Percentiles rank a stretch among this genome's conserved stretches.
These are phyloP conservation scores for Malurus splendens DNA, from an alignment of 2,797 vertebrate species.

Conservation along the genomic window DNA sequence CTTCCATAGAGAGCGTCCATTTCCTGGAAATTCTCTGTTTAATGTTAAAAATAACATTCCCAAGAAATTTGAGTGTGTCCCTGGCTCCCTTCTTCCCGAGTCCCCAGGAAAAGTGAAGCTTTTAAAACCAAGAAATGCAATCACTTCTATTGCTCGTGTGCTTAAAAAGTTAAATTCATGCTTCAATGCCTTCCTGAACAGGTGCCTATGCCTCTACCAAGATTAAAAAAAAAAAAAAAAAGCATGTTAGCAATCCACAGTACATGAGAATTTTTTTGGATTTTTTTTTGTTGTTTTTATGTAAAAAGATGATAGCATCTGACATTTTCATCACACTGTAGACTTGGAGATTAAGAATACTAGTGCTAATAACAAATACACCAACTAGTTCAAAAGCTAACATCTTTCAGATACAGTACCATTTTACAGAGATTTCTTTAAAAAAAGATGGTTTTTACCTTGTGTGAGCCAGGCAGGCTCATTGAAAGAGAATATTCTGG, in stretches of 20 bases:
- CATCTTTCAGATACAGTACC: constrained; percentile 55
- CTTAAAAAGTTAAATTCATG: background rate
- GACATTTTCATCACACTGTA: constrained; percentile 48
- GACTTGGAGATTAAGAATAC: constrained; percentile 51
- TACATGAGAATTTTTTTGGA: background rate
- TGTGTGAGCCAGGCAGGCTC: constrained; percentile 28
- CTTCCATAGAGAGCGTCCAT: background rate
- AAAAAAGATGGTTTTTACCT: constrained; percentile 6
- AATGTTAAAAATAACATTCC: background rate
- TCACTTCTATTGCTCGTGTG: background rate
- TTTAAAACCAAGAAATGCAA: background rate
- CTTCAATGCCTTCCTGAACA: constrained; percentile 26
- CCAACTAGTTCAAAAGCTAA: constrained; percentile 54
- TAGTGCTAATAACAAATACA: constrained; percentile 63
- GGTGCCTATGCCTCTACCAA: constrained; percentile 13
- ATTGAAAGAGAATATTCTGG: constrained; percentile 25
- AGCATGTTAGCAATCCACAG: constrained; percentile 40
- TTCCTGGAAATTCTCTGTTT: background rate
- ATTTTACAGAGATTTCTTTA: constrained; percentile 12
- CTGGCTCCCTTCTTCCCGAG: background rate
- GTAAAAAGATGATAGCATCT: constrained; percentile 37
- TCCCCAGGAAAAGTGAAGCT: background rate
- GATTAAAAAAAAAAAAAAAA: background rate
- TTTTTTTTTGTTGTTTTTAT: constrained; percentile 14
- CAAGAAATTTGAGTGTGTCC: background rate